Evolutionary conservation across 2,113 vertebrate species (phyloP).

Genomic region (Chaetura pelagica): DNA sequence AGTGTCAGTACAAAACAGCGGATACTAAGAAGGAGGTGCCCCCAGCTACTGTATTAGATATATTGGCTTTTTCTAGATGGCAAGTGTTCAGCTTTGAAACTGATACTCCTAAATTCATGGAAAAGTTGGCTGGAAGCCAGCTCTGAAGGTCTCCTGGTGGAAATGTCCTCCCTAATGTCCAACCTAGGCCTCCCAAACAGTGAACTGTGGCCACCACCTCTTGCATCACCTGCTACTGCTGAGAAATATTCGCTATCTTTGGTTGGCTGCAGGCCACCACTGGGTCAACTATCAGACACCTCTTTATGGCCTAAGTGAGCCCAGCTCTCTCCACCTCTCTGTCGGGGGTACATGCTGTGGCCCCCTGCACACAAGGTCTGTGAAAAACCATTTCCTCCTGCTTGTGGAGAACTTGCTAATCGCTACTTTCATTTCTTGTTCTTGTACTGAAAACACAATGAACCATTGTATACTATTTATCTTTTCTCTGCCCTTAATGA

Average conservation of each 20-base stretch:
- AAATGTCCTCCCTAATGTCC: background rate
- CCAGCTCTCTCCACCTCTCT: background rate
- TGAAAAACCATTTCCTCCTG: background rate
- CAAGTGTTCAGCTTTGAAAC: background rate
- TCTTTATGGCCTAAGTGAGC: background rate
- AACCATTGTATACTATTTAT: background rate
- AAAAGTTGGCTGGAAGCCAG: background rate
- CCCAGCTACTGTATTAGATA: background rate
- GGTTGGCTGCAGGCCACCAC: background rate
- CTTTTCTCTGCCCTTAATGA: background rate
- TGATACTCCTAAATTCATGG: background rate
- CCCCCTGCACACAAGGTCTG: background rate
- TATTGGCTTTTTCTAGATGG: background rate
- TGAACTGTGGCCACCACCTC: background rate
- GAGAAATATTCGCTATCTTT: background rate
- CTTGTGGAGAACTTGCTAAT: background rate
- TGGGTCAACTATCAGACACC: background rate
- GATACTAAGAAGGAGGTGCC: background rate
- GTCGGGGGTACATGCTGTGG: rapidly evolving
- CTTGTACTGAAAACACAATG: background rate
- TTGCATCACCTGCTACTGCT: background rate
- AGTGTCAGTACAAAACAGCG: background rate
- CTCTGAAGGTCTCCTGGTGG: background rate
- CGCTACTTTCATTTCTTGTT: background rate
- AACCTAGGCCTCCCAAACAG: background rate